Evolutionary conservation across 2,888 invertebrate species (phyloP).

Genomic region (Lochmaea capreae): DNA sequence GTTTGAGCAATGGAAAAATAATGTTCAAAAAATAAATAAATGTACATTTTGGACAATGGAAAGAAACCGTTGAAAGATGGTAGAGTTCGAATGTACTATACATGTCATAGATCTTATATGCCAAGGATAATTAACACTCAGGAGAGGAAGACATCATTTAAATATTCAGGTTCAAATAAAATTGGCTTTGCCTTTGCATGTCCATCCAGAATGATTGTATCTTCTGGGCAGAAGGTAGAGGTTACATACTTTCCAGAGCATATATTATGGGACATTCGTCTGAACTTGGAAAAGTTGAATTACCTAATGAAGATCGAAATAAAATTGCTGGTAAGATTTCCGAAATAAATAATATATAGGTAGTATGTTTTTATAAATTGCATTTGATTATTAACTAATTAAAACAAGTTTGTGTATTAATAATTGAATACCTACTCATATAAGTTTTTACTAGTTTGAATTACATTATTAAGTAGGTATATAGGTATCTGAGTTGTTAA

Average conservation of each 20-base stretch:
- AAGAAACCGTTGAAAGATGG: too few relatives aligned
- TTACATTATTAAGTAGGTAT: too few relatives aligned
- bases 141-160: not conserved
- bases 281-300: not conserved
- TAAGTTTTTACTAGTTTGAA: too few relatives aligned
- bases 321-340: not conserved
- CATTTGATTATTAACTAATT: too few relatives aligned
- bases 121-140: too few relatives aligned
- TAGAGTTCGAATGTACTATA: not conserved
- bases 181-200: conserved; percentile 18
- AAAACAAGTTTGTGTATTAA: too few relatives aligned
- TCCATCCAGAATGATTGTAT: conserved; percentile 18
- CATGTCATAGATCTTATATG: not conserved
- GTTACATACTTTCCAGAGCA: not conserved
- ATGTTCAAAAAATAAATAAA: too few relatives aligned
- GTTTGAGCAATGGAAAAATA: too few relatives aligned
- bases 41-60: too few relatives aligned
- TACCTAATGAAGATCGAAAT: not conserved
- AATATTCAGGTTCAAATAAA: conserved; percentile 20
- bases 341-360: not conserved
- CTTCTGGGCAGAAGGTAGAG: not conserved
- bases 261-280: not conserved
- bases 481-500: too few relatives aligned
- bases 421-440: too few relatives aligned
- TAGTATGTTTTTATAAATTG: not conserved